phyloP scores from a whole-genome alignment of 2,888 invertebrate species.

The Drepanosiphum platanoidis region DNA sequence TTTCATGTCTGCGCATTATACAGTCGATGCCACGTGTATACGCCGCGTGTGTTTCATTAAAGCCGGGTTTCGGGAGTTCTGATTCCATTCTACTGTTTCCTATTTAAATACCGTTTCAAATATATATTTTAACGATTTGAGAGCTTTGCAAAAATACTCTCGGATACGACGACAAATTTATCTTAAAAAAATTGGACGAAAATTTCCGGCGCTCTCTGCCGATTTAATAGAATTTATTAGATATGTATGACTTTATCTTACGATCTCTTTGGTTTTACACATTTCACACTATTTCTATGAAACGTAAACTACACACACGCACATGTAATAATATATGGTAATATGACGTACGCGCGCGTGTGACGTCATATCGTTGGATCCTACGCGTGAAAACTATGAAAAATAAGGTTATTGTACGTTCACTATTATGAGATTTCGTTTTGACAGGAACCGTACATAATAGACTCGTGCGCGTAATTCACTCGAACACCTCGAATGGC shows the following conservation, averaged over 20 bases:
- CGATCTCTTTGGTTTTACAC: neutral
- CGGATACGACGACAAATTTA: neutral
- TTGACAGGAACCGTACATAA: too few species aligned
- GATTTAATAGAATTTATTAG: neutral
- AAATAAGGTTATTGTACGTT: neutral
- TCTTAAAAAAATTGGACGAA: neutral
- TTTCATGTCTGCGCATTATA: neutral
- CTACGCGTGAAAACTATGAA: too few species aligned
- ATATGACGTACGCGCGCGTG: neutral
- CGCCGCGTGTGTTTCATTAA: neutral
- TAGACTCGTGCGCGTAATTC: too few species aligned
- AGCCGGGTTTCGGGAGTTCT: neutral
- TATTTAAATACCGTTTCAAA: neutral
- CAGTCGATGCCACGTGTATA: neutral
- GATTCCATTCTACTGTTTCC: neutral
- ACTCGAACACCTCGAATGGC: neutral
- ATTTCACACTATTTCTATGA: neutral
- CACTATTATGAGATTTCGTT: neutral
- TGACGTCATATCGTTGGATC: neutral
- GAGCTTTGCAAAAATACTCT: neutral
- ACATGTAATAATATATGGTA: neutral
- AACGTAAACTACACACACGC: neutral
- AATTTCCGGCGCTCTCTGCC: too few species aligned
- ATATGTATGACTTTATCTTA: neutral
- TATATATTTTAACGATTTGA: neutral